phyloP scores from a whole-genome alignment of 2,113 vertebrate genomes.

The Phyllopteryx taeniolatus region DNA sequence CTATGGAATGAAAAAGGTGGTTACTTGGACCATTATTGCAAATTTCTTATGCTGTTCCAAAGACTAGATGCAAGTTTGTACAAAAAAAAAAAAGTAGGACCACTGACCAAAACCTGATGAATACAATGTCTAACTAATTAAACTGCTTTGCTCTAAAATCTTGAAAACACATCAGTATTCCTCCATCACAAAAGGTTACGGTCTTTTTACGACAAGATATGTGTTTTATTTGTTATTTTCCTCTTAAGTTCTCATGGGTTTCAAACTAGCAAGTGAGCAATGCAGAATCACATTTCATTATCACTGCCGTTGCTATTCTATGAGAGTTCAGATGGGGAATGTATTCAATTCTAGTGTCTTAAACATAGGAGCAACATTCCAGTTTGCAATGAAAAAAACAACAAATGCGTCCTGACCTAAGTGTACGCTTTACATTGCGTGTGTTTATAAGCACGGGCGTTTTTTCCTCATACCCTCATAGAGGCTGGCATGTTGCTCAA shows the following conservation, averaged over 20 bases:
- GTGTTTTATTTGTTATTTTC: not conserved
- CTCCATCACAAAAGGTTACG: not conserved
- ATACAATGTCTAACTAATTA: not conserved
- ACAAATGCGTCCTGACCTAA: not conserved
- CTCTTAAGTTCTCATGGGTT: not conserved
- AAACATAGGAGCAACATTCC: constrained; percentile 15
- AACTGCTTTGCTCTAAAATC: not conserved
- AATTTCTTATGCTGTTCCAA: constrained; percentile 32
- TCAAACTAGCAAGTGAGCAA: not conserved
- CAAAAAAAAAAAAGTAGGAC: not conserved
- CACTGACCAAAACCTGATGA: not conserved
- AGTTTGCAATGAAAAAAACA: constrained; percentile 1
- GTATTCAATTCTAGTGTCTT: constrained; percentile 6
- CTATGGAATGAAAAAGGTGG: not conserved
- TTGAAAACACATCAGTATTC: not conserved
- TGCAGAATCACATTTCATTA: constrained; percentile 2
- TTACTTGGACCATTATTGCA: not conserved
- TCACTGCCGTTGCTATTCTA: not conserved
- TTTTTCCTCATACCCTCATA: not conserved
- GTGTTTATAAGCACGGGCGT: constrained; percentile 26
- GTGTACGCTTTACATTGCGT: constrained; percentile 3
- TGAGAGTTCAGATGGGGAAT: constrained; percentile 13
- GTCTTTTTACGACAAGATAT: not conserved
- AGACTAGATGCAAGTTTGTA: constrained; percentile 23
- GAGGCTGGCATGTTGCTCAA: not conserved